Conservation (phyloP, 2,797 vertebrate genomes). For the Falco rusticolus region DNA sequence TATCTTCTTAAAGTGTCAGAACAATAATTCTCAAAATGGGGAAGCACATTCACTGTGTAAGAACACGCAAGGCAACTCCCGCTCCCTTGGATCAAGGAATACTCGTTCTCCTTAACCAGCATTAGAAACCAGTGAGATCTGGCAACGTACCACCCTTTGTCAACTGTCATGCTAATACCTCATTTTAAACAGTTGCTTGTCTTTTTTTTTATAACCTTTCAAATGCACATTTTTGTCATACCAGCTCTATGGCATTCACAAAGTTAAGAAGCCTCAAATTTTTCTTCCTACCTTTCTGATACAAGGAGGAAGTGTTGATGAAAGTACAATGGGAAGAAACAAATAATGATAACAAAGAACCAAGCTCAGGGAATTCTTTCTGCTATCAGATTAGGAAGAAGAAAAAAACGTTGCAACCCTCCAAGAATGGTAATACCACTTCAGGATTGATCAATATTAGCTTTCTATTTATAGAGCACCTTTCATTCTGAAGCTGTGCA, state of each 20-base stretch:
- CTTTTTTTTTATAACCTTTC: slow-evolving; percentile 39
- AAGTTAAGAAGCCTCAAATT: neutral
- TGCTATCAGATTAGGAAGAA: neutral
- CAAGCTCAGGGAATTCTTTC: slow-evolving; percentile 20
- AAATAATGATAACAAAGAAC: slow-evolving; percentile 38
- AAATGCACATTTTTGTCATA: slow-evolving; percentile 60
- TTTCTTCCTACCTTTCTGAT: slow-evolving; percentile 19
- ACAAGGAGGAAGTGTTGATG: slow-evolving; percentile 2
- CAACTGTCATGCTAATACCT: slow-evolving; percentile 61
- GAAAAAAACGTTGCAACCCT: neutral
- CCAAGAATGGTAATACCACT: slow-evolving; percentile 8
- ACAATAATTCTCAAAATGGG: neutral
- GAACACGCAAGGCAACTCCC: neutral
- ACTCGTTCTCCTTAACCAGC: neutral
- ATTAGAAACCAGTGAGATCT: neutral
- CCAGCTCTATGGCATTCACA: neutral
- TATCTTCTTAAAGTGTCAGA: neutral
- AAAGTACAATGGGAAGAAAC: slow-evolving; percentile 30
- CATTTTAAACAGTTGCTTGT: neutral
- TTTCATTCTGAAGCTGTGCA: neutral
- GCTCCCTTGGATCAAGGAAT: neutral
- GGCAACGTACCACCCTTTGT: slow-evolving; percentile 1
- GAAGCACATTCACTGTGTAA: neutral
- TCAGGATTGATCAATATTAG: slow-evolving; percentile 56
- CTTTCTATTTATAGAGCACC: slow-evolving; percentile 47